phyloP scores from a whole-genome alignment of 2,797 vertebrate species.

The Podargus strigoides region DNA sequence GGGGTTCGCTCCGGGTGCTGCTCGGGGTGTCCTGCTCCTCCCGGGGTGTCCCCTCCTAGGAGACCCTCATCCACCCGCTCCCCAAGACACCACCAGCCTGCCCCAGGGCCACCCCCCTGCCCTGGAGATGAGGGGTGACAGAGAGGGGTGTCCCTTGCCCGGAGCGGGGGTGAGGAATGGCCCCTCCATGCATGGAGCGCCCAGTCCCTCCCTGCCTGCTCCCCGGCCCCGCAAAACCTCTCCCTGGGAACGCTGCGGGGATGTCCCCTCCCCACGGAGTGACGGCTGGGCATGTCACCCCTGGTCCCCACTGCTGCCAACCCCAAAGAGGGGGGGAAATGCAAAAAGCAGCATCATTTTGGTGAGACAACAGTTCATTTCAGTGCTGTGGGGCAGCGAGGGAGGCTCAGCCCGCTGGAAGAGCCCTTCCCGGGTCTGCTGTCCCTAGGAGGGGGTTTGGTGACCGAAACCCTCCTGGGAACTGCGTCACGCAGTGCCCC shows the following conservation, averaged over 20 bases:
- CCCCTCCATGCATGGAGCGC: background rate
- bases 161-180: background rate
- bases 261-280: background rate
- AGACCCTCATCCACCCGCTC: no score
- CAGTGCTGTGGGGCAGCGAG: rapidly evolving
- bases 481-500: background rate
- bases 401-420: background rate
- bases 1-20: background rate
- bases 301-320: background rate
- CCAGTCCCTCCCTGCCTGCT: background rate
- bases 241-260: background rate
- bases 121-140: background rate
- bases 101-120: no score
- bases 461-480: background rate
- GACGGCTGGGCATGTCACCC: background rate
- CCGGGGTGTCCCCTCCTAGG: background rate
- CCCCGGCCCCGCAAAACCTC: background rate
- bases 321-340: background rate
- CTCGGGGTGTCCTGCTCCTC: background rate
- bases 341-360: background rate
- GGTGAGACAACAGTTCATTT: background rate
- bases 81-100: background rate
- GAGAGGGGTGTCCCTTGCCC: background rate
- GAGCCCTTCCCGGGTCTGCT: background rate
- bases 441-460: background rate